Base-by-base conservation (phyloP, 1,140 invertebrate genomes). In the Formica exsecta region DNA sequence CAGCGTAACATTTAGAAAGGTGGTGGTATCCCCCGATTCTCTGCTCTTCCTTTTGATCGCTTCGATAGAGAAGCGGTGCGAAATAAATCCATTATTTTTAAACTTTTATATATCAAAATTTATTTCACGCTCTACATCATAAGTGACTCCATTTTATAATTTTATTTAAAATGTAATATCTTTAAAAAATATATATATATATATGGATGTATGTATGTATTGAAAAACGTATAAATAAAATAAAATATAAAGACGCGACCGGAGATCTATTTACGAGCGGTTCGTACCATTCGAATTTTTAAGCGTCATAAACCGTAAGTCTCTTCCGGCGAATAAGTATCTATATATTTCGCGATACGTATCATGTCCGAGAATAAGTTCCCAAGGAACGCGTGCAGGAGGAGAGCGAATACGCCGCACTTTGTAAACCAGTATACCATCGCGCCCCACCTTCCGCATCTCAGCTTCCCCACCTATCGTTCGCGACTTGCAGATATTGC, bases 381-480 rank as follows among this genome's bases (percentile, higher is more conserved):
- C 79, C 75, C 89, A 91, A 89, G 87, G 70, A 86, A 77, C 80
- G 79, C 81, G 68, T 85, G 54, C 25, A 65, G n/a, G 48, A 25
- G 44, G 29, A 38, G 64, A 65, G 51, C 73, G 54, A 44, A 41
- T 61, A 62, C 57, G 41, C 11, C 66, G 87, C 64, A 86, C 66
- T 90, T 90, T 61, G 83, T 48, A 88, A 90, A 90, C 89, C 89
- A 88, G 89, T 90, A 90, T 81, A 83, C 61, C 5, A 61, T 83
- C 83, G 83, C 59, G 62, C 89, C 68, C 86, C 88, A 89, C 86
- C 71, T 79, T 85, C n/a, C 59, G 9, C 41, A 66, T 70, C 76
- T 74, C 16, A 85, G 48, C 71, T 79, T 89, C 90, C 86, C 86
- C 75, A 71, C 88, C 74, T 74, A 36, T 29, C 80, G 81, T 65